Conservation (phyloP, 2,797 vertebrate species). For the Labeo calbasu region DNA sequence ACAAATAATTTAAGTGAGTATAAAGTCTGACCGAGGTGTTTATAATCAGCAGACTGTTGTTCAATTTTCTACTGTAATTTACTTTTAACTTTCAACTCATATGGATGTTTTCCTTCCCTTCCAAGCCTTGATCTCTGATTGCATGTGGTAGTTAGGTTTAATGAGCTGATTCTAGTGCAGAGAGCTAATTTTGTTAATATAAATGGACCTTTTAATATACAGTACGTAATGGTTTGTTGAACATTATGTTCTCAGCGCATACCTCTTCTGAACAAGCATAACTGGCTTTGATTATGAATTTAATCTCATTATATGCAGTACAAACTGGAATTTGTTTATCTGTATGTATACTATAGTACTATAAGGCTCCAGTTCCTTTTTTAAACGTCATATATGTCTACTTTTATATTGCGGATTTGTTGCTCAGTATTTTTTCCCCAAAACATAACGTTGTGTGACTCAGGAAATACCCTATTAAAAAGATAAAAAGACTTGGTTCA, state of each 20-base stretch:
- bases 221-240: conserved; percentile 77
- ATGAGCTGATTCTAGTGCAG: conserved; percentile 78
- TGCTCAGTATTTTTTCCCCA: background rate
- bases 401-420: background rate
- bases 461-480: conserved; percentile 33
- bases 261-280: conserved; percentile 69
- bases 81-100: conserved; percentile 67
- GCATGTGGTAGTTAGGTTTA: conserved; percentile 74
- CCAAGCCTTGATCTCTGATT: conserved; percentile 71
- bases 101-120: conserved; percentile 71
- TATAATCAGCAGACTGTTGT: conserved; percentile 65
- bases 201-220: conserved; percentile 77
- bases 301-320: conserved; percentile 67
- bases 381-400: background rate
- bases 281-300: conserved; percentile 61
- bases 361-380: background rate
- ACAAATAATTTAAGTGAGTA: background rate
- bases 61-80: conserved; percentile 57
- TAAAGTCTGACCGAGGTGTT: conserved; percentile 67
- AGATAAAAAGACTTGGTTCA: conserved; percentile 45
- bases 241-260: conserved; percentile 68
- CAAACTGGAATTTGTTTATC: conserved; percentile 63
- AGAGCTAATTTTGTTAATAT: conserved; percentile 77
- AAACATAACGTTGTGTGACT: conserved; percentile 16
- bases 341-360: background rate